These are phyloP conservation scores for Lacerta bilineata DNA, from an alignment of 2,797 vertebrate genomes.

Conservation along the genomic window DNA sequence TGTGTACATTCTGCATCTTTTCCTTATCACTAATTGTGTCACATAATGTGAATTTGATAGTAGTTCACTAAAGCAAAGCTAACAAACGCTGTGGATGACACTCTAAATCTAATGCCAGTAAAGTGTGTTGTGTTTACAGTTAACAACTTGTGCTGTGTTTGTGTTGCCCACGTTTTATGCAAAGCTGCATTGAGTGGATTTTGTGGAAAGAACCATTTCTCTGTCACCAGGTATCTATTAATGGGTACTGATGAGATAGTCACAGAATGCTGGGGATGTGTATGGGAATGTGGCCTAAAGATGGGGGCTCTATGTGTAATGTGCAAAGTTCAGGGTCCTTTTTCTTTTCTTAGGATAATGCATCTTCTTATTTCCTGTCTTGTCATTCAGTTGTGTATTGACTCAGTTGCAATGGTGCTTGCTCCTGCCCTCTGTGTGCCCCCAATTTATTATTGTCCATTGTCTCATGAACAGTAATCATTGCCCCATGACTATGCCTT, in stretches of 20 bases:
- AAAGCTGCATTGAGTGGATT: conserved; percentile 46
- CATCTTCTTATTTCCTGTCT: background rate
- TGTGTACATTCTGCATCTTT: background rate
- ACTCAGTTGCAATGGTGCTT: background rate
- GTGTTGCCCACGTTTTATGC: conserved; percentile 54
- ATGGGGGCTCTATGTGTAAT: background rate
- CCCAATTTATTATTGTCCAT: background rate
- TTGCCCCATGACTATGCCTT: background rate
- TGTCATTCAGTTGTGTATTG: background rate
- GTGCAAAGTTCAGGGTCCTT: background rate
- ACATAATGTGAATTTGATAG: conserved; percentile 58
- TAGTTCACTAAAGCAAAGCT: conserved; percentile 57
- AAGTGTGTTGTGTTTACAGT: conserved; percentile 76
- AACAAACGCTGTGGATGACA: conserved; percentile 51
- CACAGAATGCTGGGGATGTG: background rate
- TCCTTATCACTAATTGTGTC: conserved; percentile 39
- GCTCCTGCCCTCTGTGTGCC: background rate
- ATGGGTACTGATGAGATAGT: conserved; percentile 19
- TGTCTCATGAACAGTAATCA: background rate
- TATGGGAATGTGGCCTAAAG: background rate
- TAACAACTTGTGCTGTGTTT: conserved; percentile 50
- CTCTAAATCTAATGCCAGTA: conserved; percentile 54
- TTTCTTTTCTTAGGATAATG: background rate
- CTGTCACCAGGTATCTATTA: conserved; percentile 4
- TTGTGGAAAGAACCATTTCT: conserved; percentile 23